These are phyloP conservation scores for Desoria tigrina DNA, from an alignment of 2,888 invertebrate genomes.

Conservation along the genomic window DNA sequence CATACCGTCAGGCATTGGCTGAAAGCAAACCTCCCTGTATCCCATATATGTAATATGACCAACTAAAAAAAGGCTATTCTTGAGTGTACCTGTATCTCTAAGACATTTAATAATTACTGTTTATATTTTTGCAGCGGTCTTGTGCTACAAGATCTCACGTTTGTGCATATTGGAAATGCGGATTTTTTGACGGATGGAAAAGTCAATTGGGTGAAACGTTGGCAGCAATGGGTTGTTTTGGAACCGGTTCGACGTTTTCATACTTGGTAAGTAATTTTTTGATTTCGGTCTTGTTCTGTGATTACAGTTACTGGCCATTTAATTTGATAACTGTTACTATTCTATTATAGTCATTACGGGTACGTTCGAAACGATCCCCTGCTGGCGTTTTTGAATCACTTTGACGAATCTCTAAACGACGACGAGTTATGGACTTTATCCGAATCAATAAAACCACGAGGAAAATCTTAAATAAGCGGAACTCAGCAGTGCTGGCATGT, in stretches of 20 bases:
- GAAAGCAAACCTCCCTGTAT: constrained; percentile 97
- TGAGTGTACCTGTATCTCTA: background rate
- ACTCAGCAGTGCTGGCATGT: background rate
- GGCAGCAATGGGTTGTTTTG: constrained; percentile 98
- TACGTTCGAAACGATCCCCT: constrained; percentile 92
- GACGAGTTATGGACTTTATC: constrained; percentile 99
- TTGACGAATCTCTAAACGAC: constrained; percentile 91
- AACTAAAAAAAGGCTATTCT: background rate
- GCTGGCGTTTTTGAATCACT: constrained; percentile 92
- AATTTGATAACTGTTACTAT: constrained; percentile 10
- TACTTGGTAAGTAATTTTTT: constrained; percentile 67
- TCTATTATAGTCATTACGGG: constrained; percentile 75
- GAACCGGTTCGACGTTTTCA: constrained; percentile 98
- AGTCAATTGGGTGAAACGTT: constrained; percentile 95
- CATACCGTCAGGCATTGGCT: constrained; percentile 90
- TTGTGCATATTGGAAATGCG: constrained; percentile 96
- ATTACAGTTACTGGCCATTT: background rate
- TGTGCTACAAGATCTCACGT: constrained; percentile 97
- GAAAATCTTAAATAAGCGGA: constrained; percentile 58
- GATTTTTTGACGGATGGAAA: constrained; percentile 80
- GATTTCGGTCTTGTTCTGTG: background rate
- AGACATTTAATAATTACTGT: too few relatives aligned
- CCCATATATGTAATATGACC: constrained; percentile 87
- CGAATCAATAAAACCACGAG: constrained; percentile 90
- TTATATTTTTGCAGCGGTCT: constrained; percentile 72